These are phyloP conservation scores for Acrocera orbiculus DNA, from an alignment of 2,888 invertebrate species.

Conservation along the genomic window DNA sequence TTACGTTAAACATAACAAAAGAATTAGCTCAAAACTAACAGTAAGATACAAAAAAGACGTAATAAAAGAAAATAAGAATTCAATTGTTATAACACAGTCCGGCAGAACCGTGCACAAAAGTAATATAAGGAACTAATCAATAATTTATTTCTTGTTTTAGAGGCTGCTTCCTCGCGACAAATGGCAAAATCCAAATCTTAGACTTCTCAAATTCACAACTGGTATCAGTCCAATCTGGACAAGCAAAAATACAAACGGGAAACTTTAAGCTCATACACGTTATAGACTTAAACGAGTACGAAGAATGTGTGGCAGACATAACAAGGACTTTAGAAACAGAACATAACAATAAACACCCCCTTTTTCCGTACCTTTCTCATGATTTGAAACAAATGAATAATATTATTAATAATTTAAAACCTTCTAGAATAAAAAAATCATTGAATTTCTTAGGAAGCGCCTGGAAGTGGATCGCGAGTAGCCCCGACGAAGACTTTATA, in stretches of 20 bases:
- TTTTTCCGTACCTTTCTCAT: neutral
- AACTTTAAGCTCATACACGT: constrained; percentile 1
- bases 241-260: constrained; percentile 2
- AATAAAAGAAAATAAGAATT: too few relatives aligned
- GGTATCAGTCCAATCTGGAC: neutral
- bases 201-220: constrained; percentile 4
- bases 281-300: neutral
- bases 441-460: constrained; percentile 1
- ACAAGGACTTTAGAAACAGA: too few relatives aligned
- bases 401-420: neutral
- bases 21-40: too few relatives aligned
- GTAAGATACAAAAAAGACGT: too few relatives aligned
- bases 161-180: too few relatives aligned
- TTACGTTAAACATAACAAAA: too few relatives aligned
- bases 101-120: constrained; percentile 2
- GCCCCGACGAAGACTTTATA: constrained; percentile 1
- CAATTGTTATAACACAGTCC: too few relatives aligned
- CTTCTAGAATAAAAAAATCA: neutral
- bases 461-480: constrained; percentile 4
- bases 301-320: neutral
- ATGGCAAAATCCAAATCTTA: constrained; percentile 1
- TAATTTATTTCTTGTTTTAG: too few relatives aligned
- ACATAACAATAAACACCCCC: too few relatives aligned
- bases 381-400: neutral
- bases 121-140: neutral